phyloP scores from a whole-genome alignment of 2,888 invertebrate species.

The Torymus texanus region DNA sequence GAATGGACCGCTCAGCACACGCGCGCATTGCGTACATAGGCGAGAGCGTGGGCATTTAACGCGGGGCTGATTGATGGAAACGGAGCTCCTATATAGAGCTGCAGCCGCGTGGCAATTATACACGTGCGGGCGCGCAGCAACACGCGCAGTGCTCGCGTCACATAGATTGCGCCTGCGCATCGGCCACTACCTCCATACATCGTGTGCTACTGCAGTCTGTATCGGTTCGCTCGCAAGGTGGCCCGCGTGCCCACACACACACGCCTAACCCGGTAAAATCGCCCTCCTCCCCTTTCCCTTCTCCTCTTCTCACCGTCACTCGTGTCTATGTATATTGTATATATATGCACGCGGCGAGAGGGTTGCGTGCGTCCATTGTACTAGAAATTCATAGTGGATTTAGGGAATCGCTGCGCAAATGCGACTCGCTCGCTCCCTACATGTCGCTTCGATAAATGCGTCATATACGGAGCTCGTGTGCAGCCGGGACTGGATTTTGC shows the following conservation, averaged over 20 bases:
- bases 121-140: conserved; percentile 59
- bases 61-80: conserved; percentile 73
- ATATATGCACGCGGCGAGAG: not conserved
- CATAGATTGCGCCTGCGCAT: conserved; percentile 68
- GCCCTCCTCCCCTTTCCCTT: not conserved
- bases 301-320: conserved; percentile 1
- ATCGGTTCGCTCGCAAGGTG: too few relatives aligned
- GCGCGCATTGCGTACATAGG: not conserved
- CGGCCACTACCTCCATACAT: too few relatives aligned
- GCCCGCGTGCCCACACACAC: too few relatives aligned
- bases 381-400: conserved; percentile 57
- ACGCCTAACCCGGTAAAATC: conserved; percentile 30
- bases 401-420: conserved; percentile 54
- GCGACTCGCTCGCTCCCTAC: conserved; percentile 23
- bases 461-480: conserved; percentile 51
- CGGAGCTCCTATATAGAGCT: conserved; percentile 70
- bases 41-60: conserved; percentile 67
- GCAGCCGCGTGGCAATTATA: conserved; percentile 69
- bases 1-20: conserved; percentile 26
- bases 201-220: too few relatives aligned
- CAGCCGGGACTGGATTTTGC: conserved; percentile 48
- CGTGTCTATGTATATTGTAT: not conserved
- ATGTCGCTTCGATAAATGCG: conserved; percentile 49
- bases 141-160: conserved; percentile 68
- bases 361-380: conserved; percentile 44